A percentile compares a stretch with the other conserved stretches of the same genome.
These are phyloP conservation scores for Lampropteryx suffumata DNA, from an alignment of 2,888 invertebrate genomes.

Conservation along the genomic window DNA sequence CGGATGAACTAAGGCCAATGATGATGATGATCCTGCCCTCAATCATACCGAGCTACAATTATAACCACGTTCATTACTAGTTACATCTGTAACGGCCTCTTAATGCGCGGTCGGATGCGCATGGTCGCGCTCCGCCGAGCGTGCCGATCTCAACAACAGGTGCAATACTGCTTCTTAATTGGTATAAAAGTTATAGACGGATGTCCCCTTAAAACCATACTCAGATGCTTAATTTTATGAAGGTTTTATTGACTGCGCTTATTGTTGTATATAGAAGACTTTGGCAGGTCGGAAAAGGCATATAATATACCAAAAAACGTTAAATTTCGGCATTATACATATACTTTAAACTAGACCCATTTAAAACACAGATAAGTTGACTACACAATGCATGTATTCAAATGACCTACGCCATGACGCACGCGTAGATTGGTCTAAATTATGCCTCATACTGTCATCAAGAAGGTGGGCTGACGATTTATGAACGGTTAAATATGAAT, in stretches of 20 bases:
- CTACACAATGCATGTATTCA: conserved; percentile 20
- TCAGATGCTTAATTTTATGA: conserved; percentile 24
- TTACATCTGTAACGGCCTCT: conserved; percentile 40
- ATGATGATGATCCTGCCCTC: neutral
- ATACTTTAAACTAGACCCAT: too few species aligned
- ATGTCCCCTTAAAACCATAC: conserved; percentile 28
- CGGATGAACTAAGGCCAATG: too few species aligned
- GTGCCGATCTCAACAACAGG: conserved; percentile 55
- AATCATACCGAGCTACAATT: conserved; percentile 14
- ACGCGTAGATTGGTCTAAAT: conserved; percentile 45
- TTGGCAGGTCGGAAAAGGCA: too few species aligned
- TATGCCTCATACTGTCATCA: conserved; percentile 29
- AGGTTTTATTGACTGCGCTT: too few species aligned
- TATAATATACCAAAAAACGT: too few species aligned
- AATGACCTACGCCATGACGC: conserved; percentile 40
- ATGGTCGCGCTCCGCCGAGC: conserved; percentile 55
- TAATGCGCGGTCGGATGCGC: conserved; percentile 47
- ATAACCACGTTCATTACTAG: conserved; percentile 8
- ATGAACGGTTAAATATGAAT: conserved; percentile 17
- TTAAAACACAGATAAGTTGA: conserved; percentile 6
- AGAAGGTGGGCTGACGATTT: conserved; percentile 22
- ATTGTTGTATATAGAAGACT: too few species aligned
- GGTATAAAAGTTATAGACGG: conserved; percentile 26
- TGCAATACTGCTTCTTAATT: conserved; percentile 54
- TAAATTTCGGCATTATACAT: too few species aligned